A percentile compares a stretch with the other conserved stretches of the same genome.
Evolutionary conservation across 2,113 vertebrate species (phyloP).

Genomic region (Choloepus hoffmanni): DNA sequence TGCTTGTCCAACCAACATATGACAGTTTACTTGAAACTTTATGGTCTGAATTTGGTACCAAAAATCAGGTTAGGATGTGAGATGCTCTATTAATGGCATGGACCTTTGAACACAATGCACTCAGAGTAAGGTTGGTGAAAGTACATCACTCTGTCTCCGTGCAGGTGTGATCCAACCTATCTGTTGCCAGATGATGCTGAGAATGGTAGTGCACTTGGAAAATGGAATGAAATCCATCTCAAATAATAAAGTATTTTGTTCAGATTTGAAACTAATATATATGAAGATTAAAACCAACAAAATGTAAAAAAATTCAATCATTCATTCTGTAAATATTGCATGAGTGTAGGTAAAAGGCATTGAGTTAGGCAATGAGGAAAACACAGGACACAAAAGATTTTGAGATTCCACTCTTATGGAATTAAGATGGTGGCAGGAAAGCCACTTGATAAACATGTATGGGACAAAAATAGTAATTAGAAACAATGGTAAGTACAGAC

Average conservation of each 20-base stretch:
- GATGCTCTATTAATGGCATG: background rate
- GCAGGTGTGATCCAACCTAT: background rate
- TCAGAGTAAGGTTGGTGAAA: background rate
- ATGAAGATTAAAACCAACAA: background rate
- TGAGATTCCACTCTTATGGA: background rate
- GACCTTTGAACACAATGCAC: background rate
- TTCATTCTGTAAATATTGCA: background rate
- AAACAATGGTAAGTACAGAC: background rate
- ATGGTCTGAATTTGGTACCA: background rate
- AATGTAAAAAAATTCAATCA: background rate
- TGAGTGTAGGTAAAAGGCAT: background rate
- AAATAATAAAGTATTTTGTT: constrained; percentile 3
- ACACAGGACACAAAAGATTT: background rate
- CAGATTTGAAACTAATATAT: constrained; percentile 21
- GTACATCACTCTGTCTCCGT: background rate
- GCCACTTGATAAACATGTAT: background rate
- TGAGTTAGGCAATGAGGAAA: background rate
- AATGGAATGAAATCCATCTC: background rate
- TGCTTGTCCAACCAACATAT: background rate
- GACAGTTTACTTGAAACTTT: background rate
- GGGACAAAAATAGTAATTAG: background rate
- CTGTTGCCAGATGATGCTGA: background rate
- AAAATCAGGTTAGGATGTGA: background rate
- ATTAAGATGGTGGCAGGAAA: background rate
- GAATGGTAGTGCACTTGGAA: background rate